phyloP scores from a whole-genome alignment of 1,140 invertebrate genomes.

The Cydia fagiglandana region DNA sequence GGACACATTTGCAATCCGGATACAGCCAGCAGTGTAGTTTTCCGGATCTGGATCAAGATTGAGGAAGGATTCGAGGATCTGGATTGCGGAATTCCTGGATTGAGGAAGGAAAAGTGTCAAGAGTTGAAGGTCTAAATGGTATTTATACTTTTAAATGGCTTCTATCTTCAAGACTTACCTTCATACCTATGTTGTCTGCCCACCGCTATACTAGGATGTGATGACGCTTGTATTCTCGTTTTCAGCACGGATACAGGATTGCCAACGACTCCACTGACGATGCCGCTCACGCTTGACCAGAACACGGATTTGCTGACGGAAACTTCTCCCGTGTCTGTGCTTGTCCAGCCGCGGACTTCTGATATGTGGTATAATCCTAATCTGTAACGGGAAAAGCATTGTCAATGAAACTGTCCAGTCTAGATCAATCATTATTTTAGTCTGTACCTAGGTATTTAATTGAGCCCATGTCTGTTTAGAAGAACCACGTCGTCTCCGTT shows the following conservation, averaged over 20 bases:
- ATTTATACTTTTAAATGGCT: too few relatives aligned
- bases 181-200: conserved; percentile 91
- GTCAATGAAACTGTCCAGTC: background rate
- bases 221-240: conserved; percentile 91
- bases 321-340: conserved; percentile 85
- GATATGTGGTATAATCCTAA: conserved; percentile 88
- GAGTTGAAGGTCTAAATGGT: too few relatives aligned
- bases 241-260: conserved; percentile 93
- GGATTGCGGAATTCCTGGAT: too few relatives aligned
- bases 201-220: conserved; percentile 89
- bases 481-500: too few relatives aligned
- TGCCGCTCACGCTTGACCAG: conserved; percentile 86
- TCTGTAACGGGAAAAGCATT: conserved; percentile 63
- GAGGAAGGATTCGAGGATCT: too few relatives aligned
- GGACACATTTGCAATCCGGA: too few relatives aligned
- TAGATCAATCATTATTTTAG: background rate
- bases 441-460: too few relatives aligned
- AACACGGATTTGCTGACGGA: conserved; percentile 83
- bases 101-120: too few relatives aligned
- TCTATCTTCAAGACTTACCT: conserved; percentile 42
- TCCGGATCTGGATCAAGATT: too few relatives aligned
- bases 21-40: too few relatives aligned
- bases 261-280: conserved; percentile 85
- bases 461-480: too few relatives aligned
- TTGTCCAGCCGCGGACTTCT: conserved; percentile 85